These are phyloP conservation scores for Gallinago solitaria DNA, from an alignment of 2,797 vertebrate species.

Conservation along the genomic window DNA sequence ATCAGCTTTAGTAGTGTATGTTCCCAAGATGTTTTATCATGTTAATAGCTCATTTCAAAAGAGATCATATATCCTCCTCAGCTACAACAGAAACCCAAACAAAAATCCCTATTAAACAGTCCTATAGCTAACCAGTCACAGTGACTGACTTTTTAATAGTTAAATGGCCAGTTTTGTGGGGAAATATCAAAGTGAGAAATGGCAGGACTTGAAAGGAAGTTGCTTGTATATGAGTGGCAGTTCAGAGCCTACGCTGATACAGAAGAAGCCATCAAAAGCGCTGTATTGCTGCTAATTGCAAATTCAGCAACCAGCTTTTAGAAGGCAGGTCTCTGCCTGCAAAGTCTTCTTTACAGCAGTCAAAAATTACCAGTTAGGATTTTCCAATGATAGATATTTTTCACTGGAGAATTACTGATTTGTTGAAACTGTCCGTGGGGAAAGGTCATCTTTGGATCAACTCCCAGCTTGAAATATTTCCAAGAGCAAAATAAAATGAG, in stretches of 20 bases:
- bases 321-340: conserved; percentile 15
- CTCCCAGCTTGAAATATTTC: neutral
- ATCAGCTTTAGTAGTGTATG: neutral
- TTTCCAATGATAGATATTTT: conserved; percentile 6
- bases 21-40: conserved; percentile 42
- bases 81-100: conserved; percentile 3
- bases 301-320: conserved; percentile 21
- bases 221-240: conserved; percentile 8
- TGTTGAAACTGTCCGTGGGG: conserved; percentile 31
- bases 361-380: neutral
- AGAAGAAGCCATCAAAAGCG: conserved; percentile 30
- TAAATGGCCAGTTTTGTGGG: conserved; percentile 20
- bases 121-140: neutral
- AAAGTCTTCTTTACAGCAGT: neutral
- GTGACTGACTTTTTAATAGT: neutral
- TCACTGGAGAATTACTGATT: conserved; percentile 46
- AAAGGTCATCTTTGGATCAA: conserved; percentile 48
- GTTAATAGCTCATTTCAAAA: conserved; percentile 48
- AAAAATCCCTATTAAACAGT: conserved; percentile 17
- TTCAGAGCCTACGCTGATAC: neutral
- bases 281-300: neutral
- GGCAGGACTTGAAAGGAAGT: conserved; percentile 40
- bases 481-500: neutral
- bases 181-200: conserved; percentile 39
- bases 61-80: conserved; percentile 32